Conservation (phyloP, 2,888 invertebrate genomes). For the Oxyteleia sp. region DNA sequence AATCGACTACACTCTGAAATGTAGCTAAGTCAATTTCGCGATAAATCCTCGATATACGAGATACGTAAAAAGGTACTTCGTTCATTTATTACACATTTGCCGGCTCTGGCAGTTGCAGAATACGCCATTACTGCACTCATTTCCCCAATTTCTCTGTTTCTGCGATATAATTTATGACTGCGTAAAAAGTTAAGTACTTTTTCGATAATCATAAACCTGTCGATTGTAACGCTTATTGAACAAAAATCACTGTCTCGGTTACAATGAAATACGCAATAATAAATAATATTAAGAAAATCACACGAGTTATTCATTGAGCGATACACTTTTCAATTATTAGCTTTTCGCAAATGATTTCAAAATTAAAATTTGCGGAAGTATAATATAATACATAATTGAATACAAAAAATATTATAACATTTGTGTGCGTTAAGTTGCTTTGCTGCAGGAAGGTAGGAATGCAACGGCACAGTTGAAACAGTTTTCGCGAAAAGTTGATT, state of each 20-base stretch:
- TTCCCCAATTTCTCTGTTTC: slow-evolving; percentile 70
- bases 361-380: too few species aligned
- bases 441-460: too few species aligned
- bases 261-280: slow-evolving; percentile 26
- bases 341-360: too few species aligned
- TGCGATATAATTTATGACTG: slow-evolving; percentile 67
- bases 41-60: slow-evolving; percentile 70
- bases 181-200: slow-evolving; percentile 69
- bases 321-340: too few species aligned
- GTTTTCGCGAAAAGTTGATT: slow-evolving; percentile 47
- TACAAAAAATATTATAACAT: too few species aligned
- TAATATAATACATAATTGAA: too few species aligned
- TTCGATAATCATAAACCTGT: slow-evolving; percentile 65
- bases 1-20: slow-evolving; percentile 62
- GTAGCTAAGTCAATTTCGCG: slow-evolving; percentile 69
- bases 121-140: slow-evolving; percentile 65
- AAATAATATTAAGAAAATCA: neutral
- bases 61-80: slow-evolving; percentile 73
- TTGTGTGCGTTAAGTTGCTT: too few species aligned
- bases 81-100: slow-evolving; percentile 69
- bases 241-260: slow-evolving; percentile 49
- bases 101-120: slow-evolving; percentile 58
- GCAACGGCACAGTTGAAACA: slow-evolving; percentile 20
- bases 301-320: neutral
- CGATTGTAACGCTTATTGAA: slow-evolving; percentile 55